Evolutionary conservation across 2,888 invertebrate species (phyloP), one percentile per base, ranked within the genome.

Genomic region (Ennomos erosarius): DNA sequence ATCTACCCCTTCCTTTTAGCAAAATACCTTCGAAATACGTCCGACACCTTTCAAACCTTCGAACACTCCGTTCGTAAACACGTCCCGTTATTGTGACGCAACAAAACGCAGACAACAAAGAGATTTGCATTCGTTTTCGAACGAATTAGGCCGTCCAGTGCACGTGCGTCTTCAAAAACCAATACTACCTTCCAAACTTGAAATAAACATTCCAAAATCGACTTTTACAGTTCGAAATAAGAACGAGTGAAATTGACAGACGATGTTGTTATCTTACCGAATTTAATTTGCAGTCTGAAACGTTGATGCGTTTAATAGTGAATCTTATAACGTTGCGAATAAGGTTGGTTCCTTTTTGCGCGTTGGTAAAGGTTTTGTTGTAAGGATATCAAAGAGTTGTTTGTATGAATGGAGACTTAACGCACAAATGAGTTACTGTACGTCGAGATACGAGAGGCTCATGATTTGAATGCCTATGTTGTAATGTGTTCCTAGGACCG

Each of bases 111-210:
- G 84, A 88, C 88, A 87, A 89, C 88, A 89, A 90, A 90, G 84
- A 73, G 81, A 88, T 90, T 90, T 88, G 87, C 90, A 90, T 88
- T 83, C 78, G 82, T 84, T 79, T 85, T 81, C 78, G 77, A 79
- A 81, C 84, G 85, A 87, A 84, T 59, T 64, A 50, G 65, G 69
- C 58, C 67, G 65, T 61, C 51, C 42, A 52, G 59, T 62, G 66
- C 69, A 67, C 67, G 64, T 66, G 64, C 66, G 64, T 46, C 59
- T 55, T 52, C 40, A 33, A 63, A 64, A 65, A 67, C 61, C 55
- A 33, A 59, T 38, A 36, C 11, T 44, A 49, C 43, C 38, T 64
- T 59, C 64, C 53, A 40, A 62, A 59, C 62, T 59, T 35, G 47
- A 64, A 56, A 52, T 26, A 50, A 58, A 59, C 55, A 46, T 62